Base-by-base conservation (phyloP, 2,113 vertebrate genomes). In the Chaetodon trifascialis region DNA sequence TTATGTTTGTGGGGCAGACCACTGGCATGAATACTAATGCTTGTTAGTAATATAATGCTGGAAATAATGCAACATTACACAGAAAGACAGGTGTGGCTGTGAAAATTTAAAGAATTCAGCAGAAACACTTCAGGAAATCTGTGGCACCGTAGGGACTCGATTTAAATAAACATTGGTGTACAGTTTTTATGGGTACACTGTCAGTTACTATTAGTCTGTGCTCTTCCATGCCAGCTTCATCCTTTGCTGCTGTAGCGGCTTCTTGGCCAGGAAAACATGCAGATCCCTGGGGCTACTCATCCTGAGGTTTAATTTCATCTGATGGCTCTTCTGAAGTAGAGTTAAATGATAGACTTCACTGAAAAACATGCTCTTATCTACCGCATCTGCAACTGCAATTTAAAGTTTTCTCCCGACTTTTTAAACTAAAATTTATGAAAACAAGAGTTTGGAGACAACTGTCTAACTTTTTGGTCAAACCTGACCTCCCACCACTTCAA, bases 51-150 rank as follows among this genome's bases (percentile, higher is more conserved):
- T 63, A 21, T 55, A 72, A 51, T 55, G 38, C 58, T n/a, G 59
- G 17, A 79, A 79, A 83, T 56, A 81, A 79, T 67, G 40, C 56
- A 66, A 79, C 54, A 68, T 78, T 76, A 79, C 67, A 65, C 70
- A 76, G 69, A 58, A 55, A 76, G 70, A 79, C 69, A 67, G 64
- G 70, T 86, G 77, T 62, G 23, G 60, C 12, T 1, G 16, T 68
- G 60, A 55, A 44, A 67, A 78, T 78, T 47, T 65, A 23, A 80
- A 74, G 54, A 82, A 66, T 47, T 75, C 80, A 81, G 65, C 69
- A 76, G 60, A 75, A 71, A 72, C 52, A 65, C 66, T 83, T 63
- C 4, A 70, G 49, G n/a, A 68, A 71, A 73, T 58, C 3, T 23
- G 34, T 55, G n/a, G 11, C 55, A 64, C 56, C 14, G 4, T 23